Conservation (phyloP, 2,113 vertebrate species). For the Halcyon senegalensis region DNA sequence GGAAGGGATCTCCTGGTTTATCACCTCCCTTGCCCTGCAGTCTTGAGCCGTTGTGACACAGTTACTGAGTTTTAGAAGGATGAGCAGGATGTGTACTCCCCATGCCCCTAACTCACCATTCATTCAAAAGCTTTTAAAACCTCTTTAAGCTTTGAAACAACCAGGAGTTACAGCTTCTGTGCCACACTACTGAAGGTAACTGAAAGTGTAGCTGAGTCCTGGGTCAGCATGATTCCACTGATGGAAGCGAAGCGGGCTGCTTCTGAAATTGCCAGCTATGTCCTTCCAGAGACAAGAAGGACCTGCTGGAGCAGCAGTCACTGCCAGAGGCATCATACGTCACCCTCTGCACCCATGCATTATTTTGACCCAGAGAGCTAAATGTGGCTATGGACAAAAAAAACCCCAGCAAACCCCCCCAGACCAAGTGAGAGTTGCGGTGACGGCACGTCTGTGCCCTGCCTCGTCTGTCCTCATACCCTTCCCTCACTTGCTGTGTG, state of each 20-base stretch:
- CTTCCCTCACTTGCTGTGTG: background rate
- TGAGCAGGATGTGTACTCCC: background rate
- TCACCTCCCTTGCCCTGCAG: background rate
- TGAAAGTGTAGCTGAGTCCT: background rate
- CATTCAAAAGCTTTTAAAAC: background rate
- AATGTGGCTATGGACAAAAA: background rate
- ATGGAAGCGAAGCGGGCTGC: background rate
- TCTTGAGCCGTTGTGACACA: background rate
- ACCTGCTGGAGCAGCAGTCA: background rate
- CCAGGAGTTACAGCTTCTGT: background rate
- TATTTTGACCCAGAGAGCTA: background rate
- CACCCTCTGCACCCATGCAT: background rate
- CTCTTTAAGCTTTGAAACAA: background rate
- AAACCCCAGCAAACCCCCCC: too few relatives aligned
- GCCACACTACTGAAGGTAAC: background rate
- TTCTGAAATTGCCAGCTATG: background rate
- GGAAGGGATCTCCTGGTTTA: background rate
- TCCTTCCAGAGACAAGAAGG: background rate
- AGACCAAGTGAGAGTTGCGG: background rate
- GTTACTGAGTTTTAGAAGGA: background rate
- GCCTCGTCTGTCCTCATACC: background rate
- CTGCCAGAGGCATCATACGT: background rate
- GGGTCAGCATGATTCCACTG: background rate
- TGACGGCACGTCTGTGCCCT: background rate
- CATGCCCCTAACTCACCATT: background rate